These are phyloP conservation scores for human (Homo sapiens) DNA, from an alignment of 2,113 vertebrate genomes.

Conservation along the genomic window DNA sequence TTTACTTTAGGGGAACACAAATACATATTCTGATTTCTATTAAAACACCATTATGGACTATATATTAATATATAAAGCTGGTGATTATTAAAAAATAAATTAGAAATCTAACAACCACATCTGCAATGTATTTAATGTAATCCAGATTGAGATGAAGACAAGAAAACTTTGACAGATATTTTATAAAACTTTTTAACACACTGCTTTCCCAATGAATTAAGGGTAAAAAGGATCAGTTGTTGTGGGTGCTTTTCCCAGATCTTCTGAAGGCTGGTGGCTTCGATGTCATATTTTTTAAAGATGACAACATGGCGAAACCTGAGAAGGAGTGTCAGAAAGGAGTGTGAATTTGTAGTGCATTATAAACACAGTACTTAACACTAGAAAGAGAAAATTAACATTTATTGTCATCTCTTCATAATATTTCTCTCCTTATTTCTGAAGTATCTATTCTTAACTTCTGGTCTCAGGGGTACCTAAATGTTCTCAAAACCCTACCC, in stretches of 20 bases:
- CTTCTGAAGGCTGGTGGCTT: slow-evolving; percentile 31
- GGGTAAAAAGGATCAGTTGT: not conserved
- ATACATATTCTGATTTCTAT: not conserved
- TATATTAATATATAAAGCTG: not conserved
- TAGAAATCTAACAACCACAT: not conserved
- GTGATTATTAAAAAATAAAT: not conserved
- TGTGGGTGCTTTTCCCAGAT: not conserved
- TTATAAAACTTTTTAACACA: slow-evolving; percentile 3
- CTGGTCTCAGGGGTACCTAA: not conserved
- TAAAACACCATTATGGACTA: not conserved
- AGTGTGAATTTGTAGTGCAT: slow-evolving; percentile 24
- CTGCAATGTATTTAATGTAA: not conserved
- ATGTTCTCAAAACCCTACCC: not conserved
- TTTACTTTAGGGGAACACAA: not conserved
- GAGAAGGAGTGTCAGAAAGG: slow-evolving; percentile 49
- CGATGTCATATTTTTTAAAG: slow-evolving; percentile 53
- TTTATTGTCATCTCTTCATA: not conserved
- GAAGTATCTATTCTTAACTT: not conserved
- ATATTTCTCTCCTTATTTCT: not conserved
- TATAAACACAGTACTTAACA: slow-evolving; percentile 16
- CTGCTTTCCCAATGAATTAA: slow-evolving; percentile 58
- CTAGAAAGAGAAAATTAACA: not conserved
- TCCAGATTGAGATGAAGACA: not conserved
- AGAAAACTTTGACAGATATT: slow-evolving; percentile 48
- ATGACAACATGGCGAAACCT: slow-evolving; percentile 22